Conservation (phyloP, 2,797 vertebrate species). For the Spinus pinus region DNA sequence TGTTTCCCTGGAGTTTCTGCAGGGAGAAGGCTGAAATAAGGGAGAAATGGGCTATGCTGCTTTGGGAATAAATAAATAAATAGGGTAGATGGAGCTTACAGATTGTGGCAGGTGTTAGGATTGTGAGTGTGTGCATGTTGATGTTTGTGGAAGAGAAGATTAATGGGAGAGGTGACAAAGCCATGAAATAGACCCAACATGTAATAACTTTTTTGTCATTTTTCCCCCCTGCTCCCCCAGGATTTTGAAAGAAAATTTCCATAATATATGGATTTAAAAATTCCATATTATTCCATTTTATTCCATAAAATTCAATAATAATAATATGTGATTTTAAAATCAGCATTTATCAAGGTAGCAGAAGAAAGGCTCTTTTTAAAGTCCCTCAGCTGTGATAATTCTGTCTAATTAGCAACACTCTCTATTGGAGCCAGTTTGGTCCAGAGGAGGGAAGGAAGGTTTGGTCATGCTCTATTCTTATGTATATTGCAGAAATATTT, state of each 20-base stretch:
- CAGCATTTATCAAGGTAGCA: neutral
- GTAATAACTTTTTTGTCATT: neutral
- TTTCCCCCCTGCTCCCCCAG: rapidly evolving
- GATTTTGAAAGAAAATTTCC: neutral
- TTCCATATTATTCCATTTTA: too few species aligned
- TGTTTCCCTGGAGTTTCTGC: neutral
- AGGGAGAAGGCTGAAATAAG: neutral
- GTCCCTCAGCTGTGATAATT: neutral
- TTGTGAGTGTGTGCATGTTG: neutral
- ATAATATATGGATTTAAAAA: too few species aligned
- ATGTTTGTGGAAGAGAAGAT: neutral
- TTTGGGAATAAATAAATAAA: neutral
- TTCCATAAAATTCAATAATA: neutral
- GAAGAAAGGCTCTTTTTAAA: neutral
- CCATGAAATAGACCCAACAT: neutral
- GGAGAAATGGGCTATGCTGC: neutral
- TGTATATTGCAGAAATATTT: neutral
- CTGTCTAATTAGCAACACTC: neutral
- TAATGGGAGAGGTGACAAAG: neutral
- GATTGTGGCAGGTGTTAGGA: neutral
- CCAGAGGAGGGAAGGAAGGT: neutral
- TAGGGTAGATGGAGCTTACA: neutral
- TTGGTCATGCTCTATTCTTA: neutral
- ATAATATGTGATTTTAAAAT: neutral
- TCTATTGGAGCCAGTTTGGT: neutral